phyloP scores from a whole-genome alignment of 2,113 vertebrate species.

The Nerophis ophidion region DNA sequence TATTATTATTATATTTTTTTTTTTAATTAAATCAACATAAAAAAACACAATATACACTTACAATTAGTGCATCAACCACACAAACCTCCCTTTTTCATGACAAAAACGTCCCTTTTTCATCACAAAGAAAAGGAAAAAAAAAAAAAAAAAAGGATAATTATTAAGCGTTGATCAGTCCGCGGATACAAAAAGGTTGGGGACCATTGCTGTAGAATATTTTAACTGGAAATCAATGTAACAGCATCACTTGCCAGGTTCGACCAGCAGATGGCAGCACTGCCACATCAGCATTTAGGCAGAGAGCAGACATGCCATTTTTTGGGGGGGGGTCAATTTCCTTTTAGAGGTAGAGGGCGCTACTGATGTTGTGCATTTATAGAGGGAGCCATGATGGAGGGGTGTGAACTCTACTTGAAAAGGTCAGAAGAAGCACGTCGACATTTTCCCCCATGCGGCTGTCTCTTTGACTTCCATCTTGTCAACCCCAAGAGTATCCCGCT shows the following conservation, averaged over 20 bases:
- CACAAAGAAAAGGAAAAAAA: too few relatives aligned
- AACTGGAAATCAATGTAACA: not conserved
- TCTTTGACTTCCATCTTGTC: conserved; percentile 28
- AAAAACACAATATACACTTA: too few relatives aligned
- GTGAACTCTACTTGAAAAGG: conserved; percentile 53
- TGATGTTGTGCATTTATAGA: not conserved
- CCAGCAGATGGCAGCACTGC: conserved; percentile 46
- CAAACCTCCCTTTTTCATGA: too few relatives aligned
- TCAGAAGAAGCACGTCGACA: conserved; percentile 43
- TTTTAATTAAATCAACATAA: too few relatives aligned
- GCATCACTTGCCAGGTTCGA: conserved; percentile 2
- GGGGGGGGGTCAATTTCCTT: not conserved
- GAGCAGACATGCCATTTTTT: too few relatives aligned
- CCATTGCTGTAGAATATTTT: too few relatives aligned
- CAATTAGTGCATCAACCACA: too few relatives aligned
- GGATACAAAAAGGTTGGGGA: too few relatives aligned
- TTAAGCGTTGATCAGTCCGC: too few relatives aligned
- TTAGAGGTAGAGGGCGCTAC: conserved; percentile 5
- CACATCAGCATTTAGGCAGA: not conserved
- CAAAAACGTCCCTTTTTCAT: too few relatives aligned
- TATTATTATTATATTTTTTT: too few relatives aligned
- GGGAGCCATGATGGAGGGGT: conserved; percentile 27
- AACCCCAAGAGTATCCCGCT: conserved; percentile 18
- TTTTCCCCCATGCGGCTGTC: conserved; percentile 28
- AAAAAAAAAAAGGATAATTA: too few relatives aligned